Base-by-base conservation (phyloP, 2,113 vertebrate genomes). In the Gymnarchus niloticus region DNA sequence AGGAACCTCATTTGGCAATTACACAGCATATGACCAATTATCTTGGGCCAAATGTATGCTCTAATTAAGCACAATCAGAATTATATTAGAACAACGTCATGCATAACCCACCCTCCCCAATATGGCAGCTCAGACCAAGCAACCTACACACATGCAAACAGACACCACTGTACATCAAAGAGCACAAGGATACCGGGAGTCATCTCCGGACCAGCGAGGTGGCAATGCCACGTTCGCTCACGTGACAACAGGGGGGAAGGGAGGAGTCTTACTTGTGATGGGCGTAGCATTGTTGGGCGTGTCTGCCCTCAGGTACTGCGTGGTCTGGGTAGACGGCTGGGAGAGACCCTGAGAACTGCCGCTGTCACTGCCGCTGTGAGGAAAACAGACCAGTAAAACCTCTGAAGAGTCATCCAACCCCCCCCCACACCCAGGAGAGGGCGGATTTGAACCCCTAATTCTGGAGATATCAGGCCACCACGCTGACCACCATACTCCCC, bases 301-400 rank as follows among this genome's bases (percentile, higher is more conserved):
- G 92, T 99, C 98, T 0, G 98, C 98, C 89, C 98, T 95, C 93
- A 99, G 94, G 92, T 99, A 99, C 93, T 99, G 98, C 0, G 98
- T 99, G 0, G 97, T 99, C 94, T 99, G 98, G 0, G 98, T 99
- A 87, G 98, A 99, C 0, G 98, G 98, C 87, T 99, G 98, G 23
- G 98, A 99, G 46, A 99, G 94, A 14, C 98, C 98, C 92, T 99
- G 98, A 0, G 98, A 99, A 91, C 98, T 99, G 84, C 96, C 96
- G 90, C 97, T 99, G 93, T 98, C 97, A 86, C 97, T 99, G 89
- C 97, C 94, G 89, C 98, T 99, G 93, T 49, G 93, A 92, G 28
- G 89, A 23, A 54, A 7, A 0, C 0, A 54, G 85, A 0, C 59
- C 0, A 52, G 14, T 17, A 5, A 52, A 12, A 52, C n/a, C 14